A percentile compares a stretch with the other conserved stretches of the same genome.
These are phyloP conservation scores for Solenodon paradoxus DNA, from an alignment of 2,113 vertebrate genomes.

Conservation along the genomic window DNA sequence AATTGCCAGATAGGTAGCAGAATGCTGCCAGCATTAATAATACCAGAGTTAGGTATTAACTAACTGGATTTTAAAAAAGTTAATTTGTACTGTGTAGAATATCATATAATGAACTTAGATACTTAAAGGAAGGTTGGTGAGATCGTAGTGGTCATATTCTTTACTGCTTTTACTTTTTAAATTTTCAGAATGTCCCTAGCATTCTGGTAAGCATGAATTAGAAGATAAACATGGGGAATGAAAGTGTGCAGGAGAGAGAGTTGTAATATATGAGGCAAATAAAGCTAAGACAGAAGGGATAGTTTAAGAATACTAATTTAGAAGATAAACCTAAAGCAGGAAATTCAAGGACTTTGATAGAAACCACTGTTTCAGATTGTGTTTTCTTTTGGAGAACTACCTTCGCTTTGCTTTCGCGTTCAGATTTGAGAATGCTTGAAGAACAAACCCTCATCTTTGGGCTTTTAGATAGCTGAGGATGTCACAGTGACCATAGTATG, in stretches of 20 bases:
- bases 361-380: neutral
- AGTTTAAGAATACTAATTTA: neutral
- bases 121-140: neutral
- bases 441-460: neutral
- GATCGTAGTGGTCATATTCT: neutral
- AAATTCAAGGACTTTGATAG: neutral
- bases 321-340: neutral
- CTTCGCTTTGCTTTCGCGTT: neutral
- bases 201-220: neutral
- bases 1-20: neutral
- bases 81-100: neutral
- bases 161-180: constrained; percentile 17
- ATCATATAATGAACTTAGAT: neutral
- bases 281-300: neutral
- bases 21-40: neutral
- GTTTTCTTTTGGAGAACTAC: neutral
- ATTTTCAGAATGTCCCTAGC: neutral
- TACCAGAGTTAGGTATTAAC: neutral
- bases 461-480: neutral
- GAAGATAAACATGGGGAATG: neutral
- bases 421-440: neutral
- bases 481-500: neutral
- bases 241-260: neutral
- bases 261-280: neutral
- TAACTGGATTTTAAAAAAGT: neutral